Conservation (phyloP, 2,888 invertebrate genomes). For the Geophilus truncorum region DNA sequence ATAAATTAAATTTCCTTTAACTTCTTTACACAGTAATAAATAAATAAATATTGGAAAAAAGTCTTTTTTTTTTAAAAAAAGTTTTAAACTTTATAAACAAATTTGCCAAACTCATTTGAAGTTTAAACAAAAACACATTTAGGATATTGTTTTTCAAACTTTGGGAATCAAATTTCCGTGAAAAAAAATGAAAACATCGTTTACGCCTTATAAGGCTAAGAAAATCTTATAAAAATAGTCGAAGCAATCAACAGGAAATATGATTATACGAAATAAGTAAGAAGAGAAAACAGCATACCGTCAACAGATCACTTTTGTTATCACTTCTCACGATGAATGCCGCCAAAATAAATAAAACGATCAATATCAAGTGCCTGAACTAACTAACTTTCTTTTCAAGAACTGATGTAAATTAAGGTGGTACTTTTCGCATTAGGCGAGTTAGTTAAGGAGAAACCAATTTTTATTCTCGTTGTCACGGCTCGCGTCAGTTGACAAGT, state of each 20-base stretch:
- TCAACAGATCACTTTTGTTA: not conserved
- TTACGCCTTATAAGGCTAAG: not conserved
- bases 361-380: not conserved
- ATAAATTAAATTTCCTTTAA: not conserved
- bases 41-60: not conserved
- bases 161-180: not conserved
- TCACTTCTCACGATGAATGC: not conserved
- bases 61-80: too few species aligned
- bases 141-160: not conserved
- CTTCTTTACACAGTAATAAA: too few species aligned
- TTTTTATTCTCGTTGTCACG: not conserved
- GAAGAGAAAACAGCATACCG: not conserved
- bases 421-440: not conserved
- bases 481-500: not conserved
- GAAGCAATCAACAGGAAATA: slow-evolving; percentile 21
- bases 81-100: too few species aligned
- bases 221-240: not conserved
- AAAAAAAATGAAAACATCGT: not conserved
- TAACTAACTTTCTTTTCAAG: not conserved
- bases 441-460: not conserved
- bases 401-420: not conserved
- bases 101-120: not conserved
- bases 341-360: not conserved
- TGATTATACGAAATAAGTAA: slow-evolving; percentile 13
- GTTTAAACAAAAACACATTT: not conserved